Percentiles rank a stretch among this genome's conserved stretches.
phyloP scores from a whole-genome alignment of 2,797 vertebrate species.

The Macrochelys suwanniensis region DNA sequence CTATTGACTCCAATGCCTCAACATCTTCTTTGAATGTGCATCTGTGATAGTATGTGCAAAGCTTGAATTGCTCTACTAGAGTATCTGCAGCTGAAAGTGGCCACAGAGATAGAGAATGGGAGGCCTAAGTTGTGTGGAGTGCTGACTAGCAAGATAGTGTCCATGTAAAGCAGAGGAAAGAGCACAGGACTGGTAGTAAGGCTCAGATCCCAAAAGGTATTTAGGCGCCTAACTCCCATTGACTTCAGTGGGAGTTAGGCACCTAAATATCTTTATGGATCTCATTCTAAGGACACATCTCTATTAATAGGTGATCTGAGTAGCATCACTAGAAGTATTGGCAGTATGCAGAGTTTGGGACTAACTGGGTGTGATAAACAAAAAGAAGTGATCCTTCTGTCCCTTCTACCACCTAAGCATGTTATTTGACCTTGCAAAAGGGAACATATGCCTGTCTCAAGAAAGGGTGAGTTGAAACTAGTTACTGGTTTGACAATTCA shows the following conservation, averaged over 20 bases:
- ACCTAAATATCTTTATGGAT: too few relatives aligned
- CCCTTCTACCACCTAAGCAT: background rate
- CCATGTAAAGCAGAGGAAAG: background rate
- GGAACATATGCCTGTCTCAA: conserved; percentile 32
- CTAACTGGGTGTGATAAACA: background rate
- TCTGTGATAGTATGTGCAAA: background rate
- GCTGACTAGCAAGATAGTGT: background rate
- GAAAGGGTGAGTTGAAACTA: background rate
- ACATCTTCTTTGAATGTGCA: background rate
- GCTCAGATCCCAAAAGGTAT: background rate
- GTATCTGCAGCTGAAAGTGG: background rate
- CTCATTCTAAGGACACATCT: background rate
- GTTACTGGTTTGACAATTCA: background rate
- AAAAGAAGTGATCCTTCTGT: background rate
- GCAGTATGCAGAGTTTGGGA: background rate
- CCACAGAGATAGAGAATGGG: background rate
- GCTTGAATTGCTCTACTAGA: background rate
- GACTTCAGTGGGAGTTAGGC: too few relatives aligned
- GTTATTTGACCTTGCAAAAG: background rate
- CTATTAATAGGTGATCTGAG: background rate
- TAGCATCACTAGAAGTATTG: background rate
- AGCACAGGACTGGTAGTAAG: background rate
- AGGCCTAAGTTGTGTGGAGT: background rate
- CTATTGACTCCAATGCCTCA: background rate
- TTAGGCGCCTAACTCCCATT: background rate